Evolutionary conservation across 2,888 invertebrate species (phyloP), one percentile per base, ranked within the genome.

Genomic region (Pyrrhia umbra): DNA sequence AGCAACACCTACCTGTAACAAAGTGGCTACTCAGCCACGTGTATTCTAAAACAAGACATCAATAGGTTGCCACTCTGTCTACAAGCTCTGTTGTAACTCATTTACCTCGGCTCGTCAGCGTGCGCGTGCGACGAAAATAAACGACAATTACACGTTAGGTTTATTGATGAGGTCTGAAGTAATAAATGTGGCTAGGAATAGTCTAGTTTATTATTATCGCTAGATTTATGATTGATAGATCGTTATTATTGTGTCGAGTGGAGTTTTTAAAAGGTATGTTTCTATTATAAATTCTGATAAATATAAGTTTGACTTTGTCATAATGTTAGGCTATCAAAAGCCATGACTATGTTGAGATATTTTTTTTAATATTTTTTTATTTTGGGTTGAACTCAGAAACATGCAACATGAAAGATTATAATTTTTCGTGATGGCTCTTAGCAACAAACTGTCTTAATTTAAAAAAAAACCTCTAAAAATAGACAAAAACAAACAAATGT

Each of bases 61-160:
- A 61, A 76, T 67, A 69, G 57, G 69, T 68, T 69, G 79, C 76
- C 77, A 69, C 77, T 73, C 64, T 67, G 77, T 78, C 77, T 78
- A 67, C 77, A 40, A 67, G 58, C 57, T 9, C 62, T 15, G 62
- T 50, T 45, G 57, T 79, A 69, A 76, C 54, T 78, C 77, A 79
- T 73, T 76, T 62, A 62, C 60, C 39, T 39, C 60, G 42, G 27
- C 46, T 68, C 64, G 37, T 64, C 74, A 27, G 18, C 55, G 45
- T 63, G 67, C 63, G 68, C 56, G 47, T 56, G 68, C 37, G 62
- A 45, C 69, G 56, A 60, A 79, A 79, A 78, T 78, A 74, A 61
- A 66, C 10, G 23, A 68, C 63, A 78, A 68, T 78, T 68, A 65
- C 60, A 42, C 20, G 61, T 55, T 68, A 54, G 59, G 23, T 40